Evolutionary conservation across 1,140 invertebrate genomes (phyloP).

Genomic region (Panulirus ornatus): DNA sequence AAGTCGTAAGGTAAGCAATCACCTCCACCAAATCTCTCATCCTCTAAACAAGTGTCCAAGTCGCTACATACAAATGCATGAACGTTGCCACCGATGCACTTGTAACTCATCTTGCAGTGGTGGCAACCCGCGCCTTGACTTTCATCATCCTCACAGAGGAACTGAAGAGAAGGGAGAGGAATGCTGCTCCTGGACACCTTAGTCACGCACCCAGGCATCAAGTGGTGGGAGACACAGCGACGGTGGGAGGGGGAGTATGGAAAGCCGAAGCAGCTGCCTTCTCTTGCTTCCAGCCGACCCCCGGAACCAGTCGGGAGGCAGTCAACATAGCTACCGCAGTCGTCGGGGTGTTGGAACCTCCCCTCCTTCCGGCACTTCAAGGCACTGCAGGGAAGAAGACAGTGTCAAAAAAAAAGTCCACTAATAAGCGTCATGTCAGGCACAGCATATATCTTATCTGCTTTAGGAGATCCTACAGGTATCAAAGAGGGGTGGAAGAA

Average conservation of each 20-base stretch:
- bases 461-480: too few relatives aligned
- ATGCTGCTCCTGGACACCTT: not conserved
- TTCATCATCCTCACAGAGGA: not conserved
- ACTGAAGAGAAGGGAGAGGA: not conserved
- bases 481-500: too few relatives aligned
- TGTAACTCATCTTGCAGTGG: conserved; percentile 20
- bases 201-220: conserved; percentile 26
- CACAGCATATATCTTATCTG: too few relatives aligned
- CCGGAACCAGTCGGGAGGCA: not conserved
- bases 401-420: too few relatives aligned
- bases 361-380: conserved; percentile 29
- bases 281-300: not conserved
- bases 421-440: too few relatives aligned
- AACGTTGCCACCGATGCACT: not conserved
- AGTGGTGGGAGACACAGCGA: conserved; percentile 24
- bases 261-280: conserved; percentile 33
- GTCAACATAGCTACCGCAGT: conserved; percentile 42
- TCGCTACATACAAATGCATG: not conserved
- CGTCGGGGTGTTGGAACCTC: conserved; percentile 42
- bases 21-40: not conserved
- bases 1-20: conserved; percentile 18
- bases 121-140: not conserved
- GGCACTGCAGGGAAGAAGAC: not conserved
- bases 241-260: conserved; percentile 18
- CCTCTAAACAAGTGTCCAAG: not conserved